Conservation (phyloP, 37 sponge, comb jelly and placozoan genomes). For the Eunapius fragilis region DNA sequence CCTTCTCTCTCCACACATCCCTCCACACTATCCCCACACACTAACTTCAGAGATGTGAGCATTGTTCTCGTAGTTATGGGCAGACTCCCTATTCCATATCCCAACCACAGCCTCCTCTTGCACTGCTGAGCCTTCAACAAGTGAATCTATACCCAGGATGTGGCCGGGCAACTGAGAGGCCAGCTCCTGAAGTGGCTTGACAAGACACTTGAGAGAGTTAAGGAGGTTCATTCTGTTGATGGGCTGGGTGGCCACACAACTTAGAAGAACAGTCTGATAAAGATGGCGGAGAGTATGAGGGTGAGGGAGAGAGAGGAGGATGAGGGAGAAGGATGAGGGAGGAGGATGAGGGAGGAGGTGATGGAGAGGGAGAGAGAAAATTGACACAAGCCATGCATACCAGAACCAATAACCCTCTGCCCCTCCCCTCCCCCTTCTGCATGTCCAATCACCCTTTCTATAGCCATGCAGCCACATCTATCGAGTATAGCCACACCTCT, state of each 20-base stretch:
- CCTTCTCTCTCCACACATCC: not conserved
- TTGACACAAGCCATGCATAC: not conserved
- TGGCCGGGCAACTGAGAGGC: not conserved
- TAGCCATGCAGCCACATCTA: too few species aligned
- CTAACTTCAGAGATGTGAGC: conserved; percentile 30
- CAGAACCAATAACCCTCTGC: not conserved
- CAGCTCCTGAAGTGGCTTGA: not conserved
- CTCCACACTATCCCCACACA: not conserved
- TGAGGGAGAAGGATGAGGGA: too few species aligned
- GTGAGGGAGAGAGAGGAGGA: too few species aligned
- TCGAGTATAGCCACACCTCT: too few species aligned
- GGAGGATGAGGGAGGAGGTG: too few species aligned
- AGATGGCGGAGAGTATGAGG: too few species aligned
- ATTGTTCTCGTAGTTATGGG: conserved; percentile 85
- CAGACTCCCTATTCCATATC: conserved; percentile 61
- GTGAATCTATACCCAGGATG: conserved; percentile 5
- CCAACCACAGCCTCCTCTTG: conserved; percentile 36
- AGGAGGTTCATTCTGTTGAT: conserved; percentile 27
- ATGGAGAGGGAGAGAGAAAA: not conserved
- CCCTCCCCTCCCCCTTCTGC: too few species aligned
- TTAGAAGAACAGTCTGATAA: conserved; percentile 7
- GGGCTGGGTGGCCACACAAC: not conserved
- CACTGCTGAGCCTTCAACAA: not conserved
- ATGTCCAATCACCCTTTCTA: too few species aligned
- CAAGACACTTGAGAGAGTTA: conserved; percentile 23